phyloP scores from a whole-genome alignment of 2,888 invertebrate species.

The Leucophora obtusa region DNA sequence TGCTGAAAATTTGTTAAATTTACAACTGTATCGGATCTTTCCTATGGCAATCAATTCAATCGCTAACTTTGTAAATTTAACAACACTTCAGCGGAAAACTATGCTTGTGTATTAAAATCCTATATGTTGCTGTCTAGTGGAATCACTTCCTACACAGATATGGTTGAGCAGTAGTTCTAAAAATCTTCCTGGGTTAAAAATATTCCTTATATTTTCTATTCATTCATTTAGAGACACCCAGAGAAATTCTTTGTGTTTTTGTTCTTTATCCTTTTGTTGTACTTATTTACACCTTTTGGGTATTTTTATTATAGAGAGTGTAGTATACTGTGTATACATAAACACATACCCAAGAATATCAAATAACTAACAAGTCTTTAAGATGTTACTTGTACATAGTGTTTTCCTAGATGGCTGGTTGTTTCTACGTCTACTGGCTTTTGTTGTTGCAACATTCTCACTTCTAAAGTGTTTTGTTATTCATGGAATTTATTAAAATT shows the following conservation, averaged over 20 bases:
- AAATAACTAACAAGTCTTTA: conserved; percentile 24
- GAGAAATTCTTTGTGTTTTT: conserved; percentile 4
- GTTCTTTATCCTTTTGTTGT: conserved; percentile 35
- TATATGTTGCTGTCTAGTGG: too few relatives aligned
- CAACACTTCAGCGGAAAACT: too few relatives aligned
- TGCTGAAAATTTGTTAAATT: too few relatives aligned
- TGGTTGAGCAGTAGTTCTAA: too few relatives aligned
- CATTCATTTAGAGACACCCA: conserved; percentile 18
- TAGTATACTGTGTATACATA: background rate
- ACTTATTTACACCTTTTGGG: conserved; percentile 44
- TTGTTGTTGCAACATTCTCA: conserved; percentile 29
- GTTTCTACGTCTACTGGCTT: background rate
- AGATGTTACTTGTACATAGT: conserved; percentile 3
- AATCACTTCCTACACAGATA: too few relatives aligned
- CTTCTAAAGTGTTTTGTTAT: conserved; percentile 53
- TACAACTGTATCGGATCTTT: too few relatives aligned
- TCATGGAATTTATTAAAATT: conserved; percentile 61
- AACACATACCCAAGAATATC: conserved; percentile 1
- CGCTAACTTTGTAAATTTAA: too few relatives aligned
- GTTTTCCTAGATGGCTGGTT: background rate
- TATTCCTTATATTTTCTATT: conserved; percentile 7
- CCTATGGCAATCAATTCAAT: too few relatives aligned
- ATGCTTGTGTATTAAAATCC: too few relatives aligned
- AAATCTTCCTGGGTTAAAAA: too few relatives aligned
- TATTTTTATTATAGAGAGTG: conserved; percentile 17